phyloP scores from a whole-genome alignment of 2,113 vertebrate genomes.

The Vulpes vulpes region DNA sequence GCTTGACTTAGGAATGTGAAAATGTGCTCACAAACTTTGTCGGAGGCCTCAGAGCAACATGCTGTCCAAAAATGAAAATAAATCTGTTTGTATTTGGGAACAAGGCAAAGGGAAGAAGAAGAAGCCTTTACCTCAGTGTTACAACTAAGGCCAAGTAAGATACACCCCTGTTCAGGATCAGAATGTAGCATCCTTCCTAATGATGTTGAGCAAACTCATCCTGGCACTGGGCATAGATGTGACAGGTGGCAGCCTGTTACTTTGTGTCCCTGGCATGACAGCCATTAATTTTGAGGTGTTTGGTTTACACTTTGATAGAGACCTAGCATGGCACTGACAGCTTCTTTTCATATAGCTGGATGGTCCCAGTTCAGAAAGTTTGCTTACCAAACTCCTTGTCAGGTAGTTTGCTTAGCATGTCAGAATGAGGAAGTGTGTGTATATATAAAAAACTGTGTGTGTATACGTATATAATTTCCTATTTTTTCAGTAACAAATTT shows the following conservation, averaged over 20 bases:
- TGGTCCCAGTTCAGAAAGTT: not conserved
- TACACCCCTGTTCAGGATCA: not conserved
- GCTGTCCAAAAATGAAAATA: not conserved
- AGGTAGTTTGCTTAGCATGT: not conserved
- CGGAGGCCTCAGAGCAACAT: not conserved
- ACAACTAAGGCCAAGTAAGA: not conserved
- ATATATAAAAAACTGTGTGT: not conserved
- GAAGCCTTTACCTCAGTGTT: not conserved
- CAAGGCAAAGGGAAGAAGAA: not conserved
- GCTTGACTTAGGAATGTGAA: not conserved
- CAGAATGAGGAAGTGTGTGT: not conserved
- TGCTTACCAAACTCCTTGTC: not conserved
- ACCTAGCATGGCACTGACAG: not conserved
- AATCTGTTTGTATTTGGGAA: not conserved
- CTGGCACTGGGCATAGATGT: not conserved
- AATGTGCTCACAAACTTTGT: not conserved
- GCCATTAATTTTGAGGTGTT: not conserved
- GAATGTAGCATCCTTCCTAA: not conserved
- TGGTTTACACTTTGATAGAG: not conserved
- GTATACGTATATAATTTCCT: not conserved
- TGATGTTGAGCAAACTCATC: not conserved
- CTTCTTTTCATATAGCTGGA: not conserved
- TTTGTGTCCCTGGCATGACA: not conserved
- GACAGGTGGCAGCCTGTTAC: not conserved
- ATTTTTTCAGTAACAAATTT: not conserved